Percentiles rank a stretch among this genome's conserved stretches.
Conservation (phyloP, 2,113 vertebrate genomes). For the Lampris incognitus region DNA sequence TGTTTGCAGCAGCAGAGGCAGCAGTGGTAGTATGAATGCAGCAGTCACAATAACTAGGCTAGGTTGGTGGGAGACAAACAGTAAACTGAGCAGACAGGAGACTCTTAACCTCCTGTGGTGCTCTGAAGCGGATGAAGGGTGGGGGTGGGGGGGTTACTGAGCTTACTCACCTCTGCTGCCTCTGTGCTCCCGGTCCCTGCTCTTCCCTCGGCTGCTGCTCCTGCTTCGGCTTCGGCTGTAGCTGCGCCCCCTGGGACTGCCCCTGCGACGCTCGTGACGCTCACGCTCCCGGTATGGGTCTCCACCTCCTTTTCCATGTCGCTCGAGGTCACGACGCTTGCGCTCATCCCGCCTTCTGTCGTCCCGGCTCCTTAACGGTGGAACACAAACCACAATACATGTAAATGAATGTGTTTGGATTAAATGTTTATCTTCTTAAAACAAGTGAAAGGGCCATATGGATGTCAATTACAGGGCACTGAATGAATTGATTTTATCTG, state of each 20-base stretch:
- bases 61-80: background rate
- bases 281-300: slow-evolving; percentile 94
- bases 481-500: no score
- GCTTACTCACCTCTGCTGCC: slow-evolving; percentile 75
- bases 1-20: slow-evolving; percentile 3
- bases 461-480: no score
- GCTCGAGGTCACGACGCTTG: slow-evolving; percentile 92
- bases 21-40: background rate
- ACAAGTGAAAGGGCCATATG: no score
- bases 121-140: background rate
- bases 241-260: slow-evolving; percentile 88
- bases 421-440: no score
- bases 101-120: slow-evolving; percentile 14
- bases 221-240: slow-evolving; percentile 81
- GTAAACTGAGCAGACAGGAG: slow-evolving; percentile 7
- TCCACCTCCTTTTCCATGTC: slow-evolving; percentile 86
- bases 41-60: background rate
- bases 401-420: no score
- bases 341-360: slow-evolving; percentile 95
- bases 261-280: slow-evolving; percentile 92
- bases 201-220: slow-evolving; percentile 84
- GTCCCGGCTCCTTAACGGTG: slow-evolving; percentile 84
- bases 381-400: no score
- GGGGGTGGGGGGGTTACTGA: no score
- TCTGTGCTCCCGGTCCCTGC: slow-evolving; percentile 73